Base-by-base conservation (phyloP, 2,797 vertebrate species). In the Chrosomus eos region DNA sequence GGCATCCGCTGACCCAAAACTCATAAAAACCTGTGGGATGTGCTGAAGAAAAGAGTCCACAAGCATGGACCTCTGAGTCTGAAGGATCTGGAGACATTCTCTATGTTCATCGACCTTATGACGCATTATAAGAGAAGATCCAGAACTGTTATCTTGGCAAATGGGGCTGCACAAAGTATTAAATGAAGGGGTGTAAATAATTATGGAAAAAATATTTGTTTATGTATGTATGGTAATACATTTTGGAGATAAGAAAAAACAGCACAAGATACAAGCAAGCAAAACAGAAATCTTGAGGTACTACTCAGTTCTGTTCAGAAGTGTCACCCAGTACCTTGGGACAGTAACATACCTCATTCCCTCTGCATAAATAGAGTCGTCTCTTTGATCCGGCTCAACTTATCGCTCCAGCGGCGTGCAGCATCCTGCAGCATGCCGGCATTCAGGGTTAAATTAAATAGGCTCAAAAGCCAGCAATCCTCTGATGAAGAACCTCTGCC, bases 361-460 rank as follows among this genome's bases (percentile, higher is more conserved):
- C 45, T 70, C 74, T 55, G 55, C 21, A 64, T 77, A 64, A 86
- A 82, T 36, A 36, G 33, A 77, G 64, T 78, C 14, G 5, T 70
- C 33, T 70, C 82, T 77, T 77, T 83, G 72, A 77, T 76, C 74
- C 36, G 31, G 43, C 45, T 40, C 81, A 83, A 67, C 72, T 83
- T 83, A 53, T 83, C 72, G 45, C 81, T 83, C 7, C 60, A 67
- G 81, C 9, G 45, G n/a, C 1, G 6, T 53, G 60, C 60, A 75
- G 60, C 71, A 83, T 83, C 72, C 72, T 45, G 58, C 55, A 64
- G 58, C 26, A 83, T 43, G 33, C 60, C 2, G 19, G 33, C 45
- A 58, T 60, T 75, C 60, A 28, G 7, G 31, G 23, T 83, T 77
- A 43, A 83, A 83, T 83, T 67, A 83, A 77, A 77, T 74, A 18